These are phyloP conservation scores for Apteryx mantelli DNA, from an alignment of 2,113 vertebrate genomes.

Conservation along the genomic window DNA sequence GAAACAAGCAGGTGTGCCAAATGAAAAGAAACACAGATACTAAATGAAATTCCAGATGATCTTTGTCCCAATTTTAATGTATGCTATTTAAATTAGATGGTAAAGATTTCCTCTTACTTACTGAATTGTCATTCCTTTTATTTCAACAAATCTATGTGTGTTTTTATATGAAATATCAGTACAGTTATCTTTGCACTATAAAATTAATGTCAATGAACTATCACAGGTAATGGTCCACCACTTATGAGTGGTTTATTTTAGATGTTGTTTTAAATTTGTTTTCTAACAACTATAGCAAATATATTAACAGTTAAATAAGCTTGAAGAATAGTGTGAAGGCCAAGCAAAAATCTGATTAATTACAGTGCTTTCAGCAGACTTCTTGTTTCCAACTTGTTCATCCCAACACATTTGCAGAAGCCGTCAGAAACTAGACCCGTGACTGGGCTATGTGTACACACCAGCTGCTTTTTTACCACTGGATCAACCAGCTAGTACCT, in stretches of 20 bases:
- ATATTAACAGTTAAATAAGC: not conserved
- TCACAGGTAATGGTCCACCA: not conserved
- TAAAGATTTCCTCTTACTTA: not conserved
- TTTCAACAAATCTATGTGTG: not conserved
- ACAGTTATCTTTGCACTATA: not conserved
- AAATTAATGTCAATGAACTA: not conserved
- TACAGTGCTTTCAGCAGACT: not conserved
- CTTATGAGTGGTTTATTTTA: not conserved
- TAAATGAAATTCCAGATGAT: not conserved
- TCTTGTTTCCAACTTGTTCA: not conserved
- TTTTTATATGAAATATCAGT: not conserved
- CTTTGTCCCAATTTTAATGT: not conserved
- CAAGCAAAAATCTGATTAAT: not conserved
- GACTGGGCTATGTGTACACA: not conserved
- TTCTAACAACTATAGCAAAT: not conserved
- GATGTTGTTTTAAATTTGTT: not conserved
- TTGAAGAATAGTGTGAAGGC: not conserved
- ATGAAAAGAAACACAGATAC: not conserved
- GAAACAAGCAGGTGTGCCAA: not conserved
- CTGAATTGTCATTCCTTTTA: not conserved
- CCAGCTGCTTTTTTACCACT: not conserved
- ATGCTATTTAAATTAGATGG: not conserved
- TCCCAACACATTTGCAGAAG: not conserved
- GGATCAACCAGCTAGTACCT: not conserved
- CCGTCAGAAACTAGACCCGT: not conserved